These are phyloP conservation scores for Phthorimaea operculella DNA, from an alignment of 1,140 invertebrate genomes.

Conservation along the genomic window DNA sequence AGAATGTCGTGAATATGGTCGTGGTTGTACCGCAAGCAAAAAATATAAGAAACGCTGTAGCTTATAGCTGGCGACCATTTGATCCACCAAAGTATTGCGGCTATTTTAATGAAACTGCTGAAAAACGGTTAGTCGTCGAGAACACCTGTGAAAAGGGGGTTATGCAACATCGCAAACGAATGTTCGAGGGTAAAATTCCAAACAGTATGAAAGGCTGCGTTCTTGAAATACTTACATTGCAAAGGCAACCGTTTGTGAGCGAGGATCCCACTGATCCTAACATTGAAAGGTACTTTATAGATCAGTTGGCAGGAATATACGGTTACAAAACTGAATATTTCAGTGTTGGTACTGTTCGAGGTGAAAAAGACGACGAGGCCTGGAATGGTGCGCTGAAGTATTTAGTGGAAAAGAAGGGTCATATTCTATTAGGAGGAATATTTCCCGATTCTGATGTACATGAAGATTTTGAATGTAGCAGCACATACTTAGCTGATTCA, in stretches of 20 bases:
- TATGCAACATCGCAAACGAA: slow-evolving; percentile 20
- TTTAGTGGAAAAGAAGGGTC: slow-evolving; percentile 46
- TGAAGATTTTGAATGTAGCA: slow-evolving; percentile 64
- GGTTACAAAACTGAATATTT: slow-evolving; percentile 35
- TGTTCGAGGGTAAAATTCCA: slow-evolving; percentile 42
- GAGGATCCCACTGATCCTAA: slow-evolving; percentile 26
- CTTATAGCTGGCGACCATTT: slow-evolving; percentile 51
- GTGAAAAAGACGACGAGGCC: slow-evolving; percentile 41
- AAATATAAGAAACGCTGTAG: slow-evolving; percentile 28
- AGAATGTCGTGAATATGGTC: slow-evolving; percentile 40
- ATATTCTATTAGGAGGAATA: slow-evolving; percentile 65
- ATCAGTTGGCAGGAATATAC: slow-evolving; percentile 26
- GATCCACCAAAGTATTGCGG: slow-evolving; percentile 55
- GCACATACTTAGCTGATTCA: slow-evolving; percentile 62
- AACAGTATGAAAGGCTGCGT: slow-evolving; percentile 39
- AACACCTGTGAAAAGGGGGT: slow-evolving; percentile 38
- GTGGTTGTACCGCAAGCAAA: slow-evolving; percentile 31
- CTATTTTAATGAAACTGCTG: slow-evolving; percentile 39
- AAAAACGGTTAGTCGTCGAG: slow-evolving; percentile 28
- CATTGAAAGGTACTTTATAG: slow-evolving; percentile 39
- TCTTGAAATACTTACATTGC: slow-evolving; percentile 38
- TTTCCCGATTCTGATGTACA: slow-evolving; percentile 68
- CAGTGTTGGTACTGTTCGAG: slow-evolving; percentile 38
- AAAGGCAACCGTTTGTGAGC: slow-evolving; percentile 50
- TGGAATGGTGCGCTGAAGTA: slow-evolving; percentile 64